Evolutionary conservation across 2,888 invertebrate genomes (phyloP).

Genomic region (Lasius platythorax): DNA sequence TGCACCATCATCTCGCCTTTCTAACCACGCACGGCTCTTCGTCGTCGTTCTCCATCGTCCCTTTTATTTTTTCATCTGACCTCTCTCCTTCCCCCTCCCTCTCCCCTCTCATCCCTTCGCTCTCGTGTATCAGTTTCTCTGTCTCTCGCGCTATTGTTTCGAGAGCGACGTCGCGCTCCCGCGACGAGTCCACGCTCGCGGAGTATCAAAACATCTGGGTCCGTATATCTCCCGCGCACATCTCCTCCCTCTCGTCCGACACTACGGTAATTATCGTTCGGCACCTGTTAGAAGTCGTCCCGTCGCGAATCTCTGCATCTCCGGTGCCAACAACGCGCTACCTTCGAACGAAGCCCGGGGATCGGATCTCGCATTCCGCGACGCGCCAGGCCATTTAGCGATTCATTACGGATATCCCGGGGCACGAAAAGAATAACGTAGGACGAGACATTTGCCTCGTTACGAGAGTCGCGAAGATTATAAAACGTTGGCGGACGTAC

Average conservation of each 20-base stretch:
- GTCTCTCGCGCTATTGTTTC: slow-evolving; percentile 53
- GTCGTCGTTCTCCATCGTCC: slow-evolving; percentile 39
- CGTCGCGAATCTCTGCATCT: slow-evolving; percentile 42
- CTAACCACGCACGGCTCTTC: slow-evolving; percentile 58
- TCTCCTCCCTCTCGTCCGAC: slow-evolving; percentile 54
- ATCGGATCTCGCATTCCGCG: slow-evolving; percentile 26
- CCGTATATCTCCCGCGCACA: slow-evolving; percentile 62
- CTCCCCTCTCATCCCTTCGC: neutral
- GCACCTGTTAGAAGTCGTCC: slow-evolving; percentile 69
- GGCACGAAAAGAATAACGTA: slow-evolving; percentile 22
- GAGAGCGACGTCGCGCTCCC: slow-evolving; percentile 28
- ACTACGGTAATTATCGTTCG: slow-evolving; percentile 70
- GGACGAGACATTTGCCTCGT: slow-evolving; percentile 2
- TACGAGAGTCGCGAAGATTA: slow-evolving; percentile 12
- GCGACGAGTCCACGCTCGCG: neutral
- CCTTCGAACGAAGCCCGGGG: neutral
- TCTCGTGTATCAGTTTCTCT: slow-evolving; percentile 37
- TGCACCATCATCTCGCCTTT: slow-evolving; percentile 66
- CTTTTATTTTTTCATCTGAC: slow-evolving; percentile 11
- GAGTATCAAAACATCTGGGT: slow-evolving; percentile 70
- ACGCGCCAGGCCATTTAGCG: slow-evolving; percentile 45
- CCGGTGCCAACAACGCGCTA: slow-evolving; percentile 1
- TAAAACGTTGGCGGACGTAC: slow-evolving; percentile 1
- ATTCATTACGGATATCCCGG: slow-evolving; percentile 37
- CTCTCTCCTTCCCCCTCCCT: neutral